phyloP scores from a whole-genome alignment of 37 sponge, comb jelly and placozoan species.

The Chondrilla cf. caribensis region DNA sequence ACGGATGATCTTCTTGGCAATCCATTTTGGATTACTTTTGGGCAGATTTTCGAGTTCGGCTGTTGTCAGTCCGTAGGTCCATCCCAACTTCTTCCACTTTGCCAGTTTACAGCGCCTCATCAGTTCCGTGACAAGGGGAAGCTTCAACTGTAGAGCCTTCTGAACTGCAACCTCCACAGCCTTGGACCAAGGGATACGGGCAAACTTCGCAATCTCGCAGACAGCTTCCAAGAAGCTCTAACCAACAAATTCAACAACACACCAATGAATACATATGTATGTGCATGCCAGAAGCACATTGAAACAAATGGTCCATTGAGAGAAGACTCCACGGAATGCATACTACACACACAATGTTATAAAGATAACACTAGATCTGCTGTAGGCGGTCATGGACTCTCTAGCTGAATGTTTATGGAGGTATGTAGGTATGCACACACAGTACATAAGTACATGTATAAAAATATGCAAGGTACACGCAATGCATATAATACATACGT shows the following conservation, averaged over 20 bases:
- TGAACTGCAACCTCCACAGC: constrained; percentile 56
- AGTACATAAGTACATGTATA: too few relatives aligned
- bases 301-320: too few relatives aligned
- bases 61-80: constrained; percentile 42
- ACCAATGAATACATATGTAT: neutral
- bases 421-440: too few relatives aligned
- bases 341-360: too few relatives aligned
- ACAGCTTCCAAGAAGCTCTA: constrained; percentile 44
- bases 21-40: constrained; percentile 18
- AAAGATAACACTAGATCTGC: too few relatives aligned
- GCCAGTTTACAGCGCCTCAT: constrained; percentile 43
- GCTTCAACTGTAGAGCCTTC: constrained; percentile 20
- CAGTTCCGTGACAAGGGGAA: constrained; percentile 35
- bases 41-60: constrained; percentile 45
- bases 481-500: too few relatives aligned
- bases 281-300: too few relatives aligned
- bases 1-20: neutral
- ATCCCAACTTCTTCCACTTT: constrained; percentile 48
- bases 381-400: too few relatives aligned
- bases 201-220: constrained; percentile 40
- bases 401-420: too few relatives aligned
- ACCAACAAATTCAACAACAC: neutral
- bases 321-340: too few relatives aligned
- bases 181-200: constrained; percentile 46
- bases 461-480: too few relatives aligned